Base-by-base conservation (phyloP, 23 tunicate genomes). In the Styela clava region DNA sequence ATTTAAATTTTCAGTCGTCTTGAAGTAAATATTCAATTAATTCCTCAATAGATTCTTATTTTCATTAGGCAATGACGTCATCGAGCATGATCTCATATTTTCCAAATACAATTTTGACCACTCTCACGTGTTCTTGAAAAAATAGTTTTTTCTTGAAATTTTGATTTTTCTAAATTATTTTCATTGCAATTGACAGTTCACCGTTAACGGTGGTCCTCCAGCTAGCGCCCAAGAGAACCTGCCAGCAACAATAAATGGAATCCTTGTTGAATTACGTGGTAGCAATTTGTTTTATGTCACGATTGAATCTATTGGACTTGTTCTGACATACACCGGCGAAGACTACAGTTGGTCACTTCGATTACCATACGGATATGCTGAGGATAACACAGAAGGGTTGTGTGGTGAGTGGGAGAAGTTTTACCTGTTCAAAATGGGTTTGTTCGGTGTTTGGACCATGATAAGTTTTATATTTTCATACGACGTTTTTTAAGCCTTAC, bases 261-360 rank as follows among this genome's bases (percentile, higher is more conserved):
- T 93, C 67, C 56, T 68, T n/a, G 69, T 93, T 1, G 92, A 87
- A 79, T 61, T 93, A 80, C 61, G 93, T 28, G 98, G 98, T 23
- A 65, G 63, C 69, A 84, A 69, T 62, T 82, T 93, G 33, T 93
- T 93, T 85, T 71, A 87, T 36, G 79, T 93, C 22, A 93, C 98
- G 22, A 93, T 93, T 33, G 37, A 76, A 21, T 83, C 69, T 26
- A 83, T 93, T 64, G 83, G 62, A 19, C 70, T 93, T 33, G 78
- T 68, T 31, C 78, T 93, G 34, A 93, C 98, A 20, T 93, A 79
- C 89, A 93, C 98, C 33, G 98, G 98, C 21, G 86, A 35, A 33
- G 98, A 93, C 62, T 93, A 93, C 93, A 93, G 98, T 34, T 93
- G 98, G 98, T 78, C 89, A 78, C 56, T 93, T 64, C 69, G 44